phyloP scores from a whole-genome alignment of 1,140 invertebrate species.

The Chrysopa pallens region DNA sequence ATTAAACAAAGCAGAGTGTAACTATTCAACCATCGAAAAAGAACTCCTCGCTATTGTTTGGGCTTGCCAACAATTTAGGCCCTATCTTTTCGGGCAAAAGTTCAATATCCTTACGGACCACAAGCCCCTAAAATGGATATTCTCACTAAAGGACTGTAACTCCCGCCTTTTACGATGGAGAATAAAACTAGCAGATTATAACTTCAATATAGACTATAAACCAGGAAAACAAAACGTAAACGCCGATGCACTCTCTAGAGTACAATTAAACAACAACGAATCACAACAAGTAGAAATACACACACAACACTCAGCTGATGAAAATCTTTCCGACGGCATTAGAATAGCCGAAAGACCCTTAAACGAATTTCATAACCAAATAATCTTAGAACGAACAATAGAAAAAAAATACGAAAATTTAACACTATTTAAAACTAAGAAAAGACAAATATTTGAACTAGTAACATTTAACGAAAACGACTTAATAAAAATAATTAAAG shows the following conservation, averaged over 20 bases:
- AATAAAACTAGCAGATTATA: slow-evolving; percentile 17
- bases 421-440: not conserved
- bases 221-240: slow-evolving; percentile 7
- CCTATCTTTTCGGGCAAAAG: slow-evolving; percentile 18
- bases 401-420: not conserved
- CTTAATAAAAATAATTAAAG: not conserved
- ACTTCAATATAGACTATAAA: slow-evolving; percentile 17
- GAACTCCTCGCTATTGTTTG: slow-evolving; percentile 7
- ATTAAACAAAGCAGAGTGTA: slow-evolving; percentile 5
- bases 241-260: slow-evolving; percentile 9
- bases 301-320: not conserved
- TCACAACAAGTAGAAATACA: not conserved
- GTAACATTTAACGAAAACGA: no score
- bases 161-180: slow-evolving; percentile 18
- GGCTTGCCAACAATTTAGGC: slow-evolving; percentile 9
- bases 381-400: no score
- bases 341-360: not conserved
- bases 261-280: slow-evolving; percentile 1
- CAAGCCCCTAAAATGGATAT: slow-evolving; percentile 19
- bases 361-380: not conserved
- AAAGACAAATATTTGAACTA: not conserved
- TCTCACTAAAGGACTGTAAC: slow-evolving; percentile 13
- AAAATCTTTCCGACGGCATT: not conserved
- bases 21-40: slow-evolving; percentile 19
- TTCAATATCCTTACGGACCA: slow-evolving; percentile 25